phyloP scores from a whole-genome alignment of 2,888 invertebrate genomes.

The Poecilus cupreus region DNA sequence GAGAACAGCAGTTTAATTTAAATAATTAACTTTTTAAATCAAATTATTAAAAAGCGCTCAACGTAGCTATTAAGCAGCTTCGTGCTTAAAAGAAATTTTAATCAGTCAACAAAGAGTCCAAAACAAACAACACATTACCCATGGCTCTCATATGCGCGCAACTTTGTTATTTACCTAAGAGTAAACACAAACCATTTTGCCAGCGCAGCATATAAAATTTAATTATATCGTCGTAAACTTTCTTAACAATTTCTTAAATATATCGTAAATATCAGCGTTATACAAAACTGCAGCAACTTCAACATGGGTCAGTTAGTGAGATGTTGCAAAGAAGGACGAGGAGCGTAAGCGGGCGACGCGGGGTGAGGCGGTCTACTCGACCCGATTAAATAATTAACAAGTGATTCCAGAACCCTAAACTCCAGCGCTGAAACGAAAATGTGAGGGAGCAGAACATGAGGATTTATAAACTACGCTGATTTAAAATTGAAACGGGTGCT shows the following conservation, averaged over 20 bases:
- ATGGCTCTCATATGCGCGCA: constrained; percentile 10
- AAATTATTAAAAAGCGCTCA: too few species aligned
- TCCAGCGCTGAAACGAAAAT: not conserved
- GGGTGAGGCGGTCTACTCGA: constrained; percentile 21
- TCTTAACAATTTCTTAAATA: constrained; percentile 52
- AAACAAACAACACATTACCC: not conserved
- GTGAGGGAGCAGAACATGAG: constrained; percentile 16
- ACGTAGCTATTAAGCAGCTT: too few species aligned
- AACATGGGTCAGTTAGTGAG: constrained; percentile 3
- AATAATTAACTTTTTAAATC: too few species aligned
- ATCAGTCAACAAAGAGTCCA: not conserved
- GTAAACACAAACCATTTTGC: constrained; percentile 19
- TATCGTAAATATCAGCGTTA: constrained; percentile 33
- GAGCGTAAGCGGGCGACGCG: not conserved
- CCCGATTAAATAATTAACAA: constrained; percentile 42
- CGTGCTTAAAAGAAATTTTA: not conserved
- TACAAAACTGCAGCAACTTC: not conserved
- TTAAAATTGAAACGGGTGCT: not conserved
- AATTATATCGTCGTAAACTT: constrained; percentile 53
- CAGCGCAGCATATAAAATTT: constrained; percentile 46
- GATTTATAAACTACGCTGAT: constrained; percentile 6
- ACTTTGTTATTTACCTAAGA: constrained; percentile 24
- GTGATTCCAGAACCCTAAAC: constrained; percentile 24
- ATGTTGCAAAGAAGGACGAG: not conserved
- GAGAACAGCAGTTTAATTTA: too few species aligned